Base-by-base conservation (phyloP, 2,888 invertebrate species). In the Pristionchus entomophagus region DNA sequence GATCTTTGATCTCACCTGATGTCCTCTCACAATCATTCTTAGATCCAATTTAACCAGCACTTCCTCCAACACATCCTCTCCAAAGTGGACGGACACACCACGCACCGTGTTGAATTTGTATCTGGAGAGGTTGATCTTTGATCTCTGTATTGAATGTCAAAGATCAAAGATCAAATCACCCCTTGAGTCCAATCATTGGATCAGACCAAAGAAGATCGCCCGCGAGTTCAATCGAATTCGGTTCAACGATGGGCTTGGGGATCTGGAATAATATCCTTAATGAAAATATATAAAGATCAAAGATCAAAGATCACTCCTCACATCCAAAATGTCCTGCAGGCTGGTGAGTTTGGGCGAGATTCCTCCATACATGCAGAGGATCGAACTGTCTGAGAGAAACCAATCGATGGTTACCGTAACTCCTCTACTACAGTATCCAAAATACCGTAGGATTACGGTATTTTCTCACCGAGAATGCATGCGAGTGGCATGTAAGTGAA, bases 181-280 rank as follows among this genome's bases (percentile, higher is more conserved):
- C 82, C 38, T 82, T 59, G 41, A 82, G 82, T 41, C 59, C 82
- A 59, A 82, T 59, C 82, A 82, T 82, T 12, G 82, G 82, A n/a
- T 82, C 82, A 1, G 82, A 56, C 82, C 82, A 82, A 29, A 82
- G 38, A 22, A 82, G 82, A 38, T 82, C 82, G 26, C 41, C 32
- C 0, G 82, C 82, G 8, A 82, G 82, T 32, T 82, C 41, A 38
- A 59, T 35, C n/a, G n/a, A 19, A 26, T 82, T 82, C 56, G 82
- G 82, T 3, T 82, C 82, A 14, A 59, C 29, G 41, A 82, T 51
- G 8, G 82, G 82, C 26, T 59, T 56, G 10, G 82, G 82, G 38
- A 82, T 82, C 82, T 82, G 59, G 2, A 29, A 56, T 17, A 41
- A 26, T 5, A 65, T 65, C 10, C 4, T 59, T 59, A 5, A 14